Evolutionary conservation across 2,113 vertebrate genomes (phyloP).

Genomic region (Pogona vitticeps): DNA sequence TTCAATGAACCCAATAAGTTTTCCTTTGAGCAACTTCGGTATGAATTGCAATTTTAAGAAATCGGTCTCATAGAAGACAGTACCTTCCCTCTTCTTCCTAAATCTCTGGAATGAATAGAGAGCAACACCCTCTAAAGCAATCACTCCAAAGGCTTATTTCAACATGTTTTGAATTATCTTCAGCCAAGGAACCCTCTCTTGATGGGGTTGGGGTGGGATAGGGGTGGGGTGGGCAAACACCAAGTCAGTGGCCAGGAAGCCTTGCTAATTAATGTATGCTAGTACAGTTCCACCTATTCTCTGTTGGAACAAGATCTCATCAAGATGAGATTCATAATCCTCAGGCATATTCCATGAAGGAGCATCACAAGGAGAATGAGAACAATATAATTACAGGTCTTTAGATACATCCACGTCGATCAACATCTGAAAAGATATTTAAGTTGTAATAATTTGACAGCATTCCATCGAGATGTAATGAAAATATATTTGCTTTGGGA

Average conservation of each 20-base stretch:
- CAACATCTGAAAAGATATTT: neutral
- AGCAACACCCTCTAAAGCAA: neutral
- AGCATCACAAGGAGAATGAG: neutral
- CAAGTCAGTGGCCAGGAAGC: neutral
- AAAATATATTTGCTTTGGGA: neutral
- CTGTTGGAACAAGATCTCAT: neutral
- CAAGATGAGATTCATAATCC: slow-evolving; percentile 15
- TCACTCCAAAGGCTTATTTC: neutral
- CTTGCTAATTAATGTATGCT: neutral
- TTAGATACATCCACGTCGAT: neutral
- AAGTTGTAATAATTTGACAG: neutral
- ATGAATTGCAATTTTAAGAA: neutral
- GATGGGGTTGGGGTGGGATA: neutral
- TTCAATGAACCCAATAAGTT: neutral
- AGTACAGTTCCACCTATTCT: neutral
- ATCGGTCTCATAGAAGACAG: too few species aligned
- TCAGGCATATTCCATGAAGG: neutral
- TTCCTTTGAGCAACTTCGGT: neutral
- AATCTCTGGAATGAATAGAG: neutral
- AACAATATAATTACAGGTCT: neutral
- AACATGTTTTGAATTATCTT: neutral
- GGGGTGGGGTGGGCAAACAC: neutral
- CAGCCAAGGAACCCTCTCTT: neutral
- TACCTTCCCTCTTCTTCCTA: neutral
- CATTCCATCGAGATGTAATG: too few species aligned